Percentiles rank a stretch among this genome's conserved stretches.
Evolutionary conservation across 1,140 invertebrate genomes (phyloP).

Genomic region (Hydropsyche tenuis): DNA sequence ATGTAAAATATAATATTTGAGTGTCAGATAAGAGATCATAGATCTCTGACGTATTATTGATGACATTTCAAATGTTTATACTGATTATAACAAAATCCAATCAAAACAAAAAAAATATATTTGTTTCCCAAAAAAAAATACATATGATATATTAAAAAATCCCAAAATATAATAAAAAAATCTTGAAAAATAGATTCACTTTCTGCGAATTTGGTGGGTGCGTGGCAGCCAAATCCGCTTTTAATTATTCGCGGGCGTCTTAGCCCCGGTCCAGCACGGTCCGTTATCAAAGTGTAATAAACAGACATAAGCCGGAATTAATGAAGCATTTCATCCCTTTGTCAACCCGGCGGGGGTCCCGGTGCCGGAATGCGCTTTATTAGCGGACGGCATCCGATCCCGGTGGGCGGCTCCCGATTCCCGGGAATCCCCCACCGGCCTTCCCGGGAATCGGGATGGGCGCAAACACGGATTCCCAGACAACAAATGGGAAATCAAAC

Average conservation of each 20-base stretch:
- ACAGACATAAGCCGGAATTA: slow-evolving; percentile 50
- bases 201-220: too few relatives aligned
- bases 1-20: too few relatives aligned
- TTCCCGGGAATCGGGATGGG: background rate
- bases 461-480: slow-evolving; percentile 19
- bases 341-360: slow-evolving; percentile 33
- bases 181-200: too few relatives aligned
- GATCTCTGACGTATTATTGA: too few relatives aligned
- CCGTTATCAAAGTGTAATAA: slow-evolving; percentile 47
- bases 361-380: slow-evolving; percentile 50
- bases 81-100: too few relatives aligned
- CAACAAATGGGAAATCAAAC: slow-evolving; percentile 35
- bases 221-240: background rate
- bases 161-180: too few relatives aligned
- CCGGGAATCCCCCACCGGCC: too few relatives aligned
- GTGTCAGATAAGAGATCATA: too few relatives aligned
- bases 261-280: slow-evolving; percentile 21
- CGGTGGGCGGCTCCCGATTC: background rate
- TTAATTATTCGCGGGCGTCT: slow-evolving; percentile 17
- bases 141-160: too few relatives aligned
- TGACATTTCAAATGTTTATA: too few relatives aligned
- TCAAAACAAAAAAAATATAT: too few relatives aligned
- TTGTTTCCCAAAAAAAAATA: too few relatives aligned
- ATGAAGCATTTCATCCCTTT: slow-evolving; percentile 51
- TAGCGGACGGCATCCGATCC: slow-evolving; percentile 36